Evolutionary conservation across 2,797 vertebrate genomes (phyloP).

Genomic region (Ptychobarbus kaznakovi): DNA sequence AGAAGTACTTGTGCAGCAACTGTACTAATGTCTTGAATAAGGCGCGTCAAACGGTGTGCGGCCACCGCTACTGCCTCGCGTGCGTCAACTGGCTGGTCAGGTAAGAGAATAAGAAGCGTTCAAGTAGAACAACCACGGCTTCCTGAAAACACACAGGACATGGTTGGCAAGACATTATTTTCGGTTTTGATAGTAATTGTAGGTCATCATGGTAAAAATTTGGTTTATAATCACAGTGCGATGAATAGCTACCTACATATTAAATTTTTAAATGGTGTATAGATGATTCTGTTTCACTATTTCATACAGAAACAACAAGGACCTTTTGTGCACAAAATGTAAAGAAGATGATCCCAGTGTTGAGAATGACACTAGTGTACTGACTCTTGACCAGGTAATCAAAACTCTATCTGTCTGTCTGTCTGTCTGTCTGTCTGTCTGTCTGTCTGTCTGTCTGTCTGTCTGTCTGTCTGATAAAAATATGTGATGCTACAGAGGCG

Average conservation of each 20-base stretch:
- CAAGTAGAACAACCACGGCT: background rate
- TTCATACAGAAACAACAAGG: constrained; percentile 74
- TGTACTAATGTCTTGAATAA: constrained; percentile 76
- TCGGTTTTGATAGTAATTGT: background rate
- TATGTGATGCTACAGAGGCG: too few species aligned
- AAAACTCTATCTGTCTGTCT: background rate
- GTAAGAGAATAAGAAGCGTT: constrained; percentile 66
- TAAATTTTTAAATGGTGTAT: background rate
- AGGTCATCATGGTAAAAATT: too few species aligned
- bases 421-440: background rate
- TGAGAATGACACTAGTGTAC: constrained; percentile 68
- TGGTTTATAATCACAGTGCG: background rate
- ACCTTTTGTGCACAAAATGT: constrained; percentile 78
- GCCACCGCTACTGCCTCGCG: constrained; percentile 75
- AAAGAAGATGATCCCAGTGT: constrained; percentile 70
- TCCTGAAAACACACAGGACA: background rate
- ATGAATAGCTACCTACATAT: background rate
- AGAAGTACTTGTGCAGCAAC: constrained; percentile 78
- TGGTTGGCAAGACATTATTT: background rate
- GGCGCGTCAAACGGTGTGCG: constrained; percentile 74
- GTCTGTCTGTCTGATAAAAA: background rate
- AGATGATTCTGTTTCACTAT: background rate
- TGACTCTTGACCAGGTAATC: constrained; percentile 72
- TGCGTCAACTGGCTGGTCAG: constrained; percentile 79
- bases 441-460: background rate